Conservation (phyloP, 2,797 vertebrate genomes). For the Gobionotothen gibberifrons region DNA sequence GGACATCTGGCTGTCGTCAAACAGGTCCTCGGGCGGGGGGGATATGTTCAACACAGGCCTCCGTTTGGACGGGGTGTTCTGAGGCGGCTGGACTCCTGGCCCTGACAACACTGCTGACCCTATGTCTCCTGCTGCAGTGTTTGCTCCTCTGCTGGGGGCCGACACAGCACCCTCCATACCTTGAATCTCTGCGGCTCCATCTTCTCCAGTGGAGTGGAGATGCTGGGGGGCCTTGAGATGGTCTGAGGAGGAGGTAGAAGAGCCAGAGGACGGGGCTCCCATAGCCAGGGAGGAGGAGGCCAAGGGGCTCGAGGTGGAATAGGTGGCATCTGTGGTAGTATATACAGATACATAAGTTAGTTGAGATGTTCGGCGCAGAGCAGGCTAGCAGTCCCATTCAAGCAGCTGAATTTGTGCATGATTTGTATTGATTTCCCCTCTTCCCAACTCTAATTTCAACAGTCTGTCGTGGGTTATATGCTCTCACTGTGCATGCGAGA, state of each 20-base stretch:
- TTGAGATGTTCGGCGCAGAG: conserved; percentile 83
- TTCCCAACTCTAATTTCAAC: conserved; percentile 85
- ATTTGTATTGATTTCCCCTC: conserved; percentile 84
- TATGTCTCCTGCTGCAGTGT: conserved; percentile 66
- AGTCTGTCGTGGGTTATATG: conserved; percentile 69
- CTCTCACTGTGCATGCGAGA: conserved; percentile 85
- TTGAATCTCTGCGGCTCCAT: conserved; percentile 85
- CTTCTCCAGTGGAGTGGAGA: conserved; percentile 88
- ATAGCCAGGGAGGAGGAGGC: conserved; percentile 95
- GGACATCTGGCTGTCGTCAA: conserved; percentile 99
- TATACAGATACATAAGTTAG: conserved; percentile 92
- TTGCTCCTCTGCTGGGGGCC: conserved; percentile 67
- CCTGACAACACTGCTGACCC: conserved; percentile 76
- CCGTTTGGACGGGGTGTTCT: conserved; percentile 95
- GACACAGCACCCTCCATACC: conserved; percentile 75
- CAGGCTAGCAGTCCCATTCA: conserved; percentile 99
- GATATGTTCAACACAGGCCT: conserved; percentile 98
- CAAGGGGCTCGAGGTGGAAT: conserved; percentile 89
- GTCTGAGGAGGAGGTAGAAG: conserved; percentile 95
- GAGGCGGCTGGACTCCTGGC: conserved; percentile 84
- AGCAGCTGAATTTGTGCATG: conserved; percentile 91
- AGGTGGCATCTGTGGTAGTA: conserved; percentile 98
- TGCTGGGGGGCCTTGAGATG: conserved; percentile 95
- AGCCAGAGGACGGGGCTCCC: conserved; percentile 94
- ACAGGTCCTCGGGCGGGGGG: conserved; percentile 97